These are phyloP conservation scores for Schlechtendalia chinensis DNA, from an alignment of 1,140 invertebrate genomes.

Conservation along the genomic window DNA sequence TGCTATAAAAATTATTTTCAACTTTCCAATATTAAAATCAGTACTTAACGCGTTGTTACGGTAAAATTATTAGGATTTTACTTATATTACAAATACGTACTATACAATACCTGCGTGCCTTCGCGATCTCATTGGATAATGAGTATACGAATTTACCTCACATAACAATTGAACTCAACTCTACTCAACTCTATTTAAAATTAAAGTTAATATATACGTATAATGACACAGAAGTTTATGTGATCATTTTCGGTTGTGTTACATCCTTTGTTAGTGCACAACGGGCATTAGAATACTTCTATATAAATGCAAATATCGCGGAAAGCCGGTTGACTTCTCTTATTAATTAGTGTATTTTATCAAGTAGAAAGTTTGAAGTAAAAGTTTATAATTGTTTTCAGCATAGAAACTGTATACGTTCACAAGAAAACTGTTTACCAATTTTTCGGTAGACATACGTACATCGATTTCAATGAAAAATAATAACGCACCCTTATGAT, in stretches of 20 bases:
- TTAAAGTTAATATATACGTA: not conserved
- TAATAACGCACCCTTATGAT: too few relatives aligned
- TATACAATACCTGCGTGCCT: too few relatives aligned
- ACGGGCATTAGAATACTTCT: not conserved
- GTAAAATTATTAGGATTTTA: too few relatives aligned
- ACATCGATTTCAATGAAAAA: not conserved
- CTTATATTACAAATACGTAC: too few relatives aligned
- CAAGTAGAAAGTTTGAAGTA: not conserved
- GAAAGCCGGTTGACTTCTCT: not conserved
- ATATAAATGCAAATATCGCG: slow-evolving; percentile 27
- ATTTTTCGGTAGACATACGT: not conserved
- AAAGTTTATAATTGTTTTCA: slow-evolving; percentile 32
- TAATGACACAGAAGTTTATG: not conserved
- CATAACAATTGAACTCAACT: not conserved
- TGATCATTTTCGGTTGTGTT: slow-evolving; percentile 1
- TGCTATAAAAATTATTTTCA: too few relatives aligned
- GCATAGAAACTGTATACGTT: not conserved
- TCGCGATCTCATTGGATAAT: not conserved
- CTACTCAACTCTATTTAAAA: not conserved
- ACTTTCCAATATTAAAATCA: too few relatives aligned
- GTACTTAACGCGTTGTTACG: too few relatives aligned
- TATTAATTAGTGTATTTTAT: slow-evolving; percentile 25
- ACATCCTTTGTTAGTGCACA: not conserved
- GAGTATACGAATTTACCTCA: not conserved
- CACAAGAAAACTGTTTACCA: not conserved